Evolutionary conservation across 2,888 invertebrate genomes (phyloP), one percentile per base, ranked within the genome.

Genomic region (Agrypnus murinus): DNA sequence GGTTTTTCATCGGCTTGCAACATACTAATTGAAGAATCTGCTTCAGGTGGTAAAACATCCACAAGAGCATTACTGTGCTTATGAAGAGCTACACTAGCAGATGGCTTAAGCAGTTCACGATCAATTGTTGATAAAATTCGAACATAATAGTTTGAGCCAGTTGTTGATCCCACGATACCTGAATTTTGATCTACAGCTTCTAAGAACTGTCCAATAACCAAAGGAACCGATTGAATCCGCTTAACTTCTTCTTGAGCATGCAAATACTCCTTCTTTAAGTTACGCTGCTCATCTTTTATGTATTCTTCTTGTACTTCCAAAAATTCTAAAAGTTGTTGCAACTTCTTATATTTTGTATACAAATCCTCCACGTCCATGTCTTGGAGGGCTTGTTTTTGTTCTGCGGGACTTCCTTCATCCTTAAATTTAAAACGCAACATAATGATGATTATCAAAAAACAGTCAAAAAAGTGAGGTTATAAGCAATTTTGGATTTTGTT

Each of bases 1-100:
- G 99, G 99, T 83, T 98, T 98, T 86, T 99, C 98, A 89, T 98
- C 98, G 82, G 96, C 95, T 88, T 95, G 94, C 71, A 99, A 88
- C 99, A 99, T 99, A 64, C 98, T 97, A 50, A 99, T 99, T 43
- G 97, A 98, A 77, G 98, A 98, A 85, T 99, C 99, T 0, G 99
- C 99, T 87, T 99, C 99, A 0, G 99, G 99, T 4, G 99, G 99
- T 45, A 99, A 87, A 2, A 99, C 99, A 89, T 99, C 99, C 0
- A 99, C 99, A 68, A 99, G 88, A n/a, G 99, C 99, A 90, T 99
- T 99, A 81, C 98, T 98, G 86, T 99, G 99, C 85, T 99, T 99
- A 85, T 99, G 99, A 34, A 99, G 89, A 14, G 99, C 99, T 25
- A 99, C 99, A 76, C 98, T 98, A 10, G 99, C 98, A 0, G 98